These are phyloP conservation scores for Serrognathus titanus DNA, from an alignment of 2,888 invertebrate genomes.

Conservation along the genomic window DNA sequence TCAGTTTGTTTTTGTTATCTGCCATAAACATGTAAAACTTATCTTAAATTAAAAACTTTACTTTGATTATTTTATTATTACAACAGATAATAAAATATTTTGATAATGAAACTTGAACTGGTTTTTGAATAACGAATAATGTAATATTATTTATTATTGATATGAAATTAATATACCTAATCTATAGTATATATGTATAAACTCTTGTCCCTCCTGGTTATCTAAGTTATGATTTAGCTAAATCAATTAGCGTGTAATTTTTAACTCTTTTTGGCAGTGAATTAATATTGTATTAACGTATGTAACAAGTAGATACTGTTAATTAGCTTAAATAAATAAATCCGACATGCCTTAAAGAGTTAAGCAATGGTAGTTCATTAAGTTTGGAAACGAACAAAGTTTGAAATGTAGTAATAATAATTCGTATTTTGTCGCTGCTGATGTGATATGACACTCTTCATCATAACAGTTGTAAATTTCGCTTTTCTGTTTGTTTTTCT, in stretches of 20 bases:
- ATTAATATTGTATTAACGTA: background rate
- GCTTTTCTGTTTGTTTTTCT: too few species aligned
- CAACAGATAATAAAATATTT: too few species aligned
- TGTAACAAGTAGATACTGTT: background rate
- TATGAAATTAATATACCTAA: background rate
- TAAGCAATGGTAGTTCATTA: constrained; percentile 7
- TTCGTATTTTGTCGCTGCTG: too few species aligned
- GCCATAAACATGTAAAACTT: background rate
- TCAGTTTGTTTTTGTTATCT: constrained; percentile 1
- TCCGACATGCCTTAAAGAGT: constrained; percentile 15
- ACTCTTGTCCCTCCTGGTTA: too few species aligned
- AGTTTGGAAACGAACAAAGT: background rate
- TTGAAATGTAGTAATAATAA: too few species aligned
- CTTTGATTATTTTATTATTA: background rate
- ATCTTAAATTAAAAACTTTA: background rate
- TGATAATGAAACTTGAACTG: too few species aligned
- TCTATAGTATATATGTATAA: too few species aligned
- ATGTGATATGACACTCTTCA: too few species aligned
- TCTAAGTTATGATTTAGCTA: constrained; percentile 7
- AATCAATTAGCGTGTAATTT: constrained; percentile 4
- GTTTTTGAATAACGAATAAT: background rate
- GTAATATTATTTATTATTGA: background rate
- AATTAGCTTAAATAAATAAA: background rate
- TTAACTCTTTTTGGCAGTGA: constrained; percentile 11
- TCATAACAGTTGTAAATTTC: too few species aligned